Evolutionary conservation across 2,113 vertebrate species (phyloP).

Genomic region (Lipophrys pholis): DNA sequence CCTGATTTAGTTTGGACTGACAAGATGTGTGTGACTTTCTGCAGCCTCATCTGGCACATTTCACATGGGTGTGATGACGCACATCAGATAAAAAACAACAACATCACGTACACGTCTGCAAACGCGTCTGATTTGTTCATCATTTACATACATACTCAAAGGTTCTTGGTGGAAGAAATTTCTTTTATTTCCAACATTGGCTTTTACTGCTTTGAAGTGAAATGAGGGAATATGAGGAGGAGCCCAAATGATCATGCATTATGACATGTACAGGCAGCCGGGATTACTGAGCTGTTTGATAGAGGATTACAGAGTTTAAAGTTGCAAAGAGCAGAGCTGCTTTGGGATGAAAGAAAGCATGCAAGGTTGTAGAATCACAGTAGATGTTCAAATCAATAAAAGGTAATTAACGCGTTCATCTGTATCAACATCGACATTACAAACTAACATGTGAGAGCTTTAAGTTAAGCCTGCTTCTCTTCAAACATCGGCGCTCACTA

Average conservation of each 20-base stretch:
- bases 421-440: too few species aligned
- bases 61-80: constrained; percentile 26
- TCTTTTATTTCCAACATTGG: constrained; percentile 25
- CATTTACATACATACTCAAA: neutral
- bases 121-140: neutral
- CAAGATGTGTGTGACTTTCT: constrained; percentile 54
- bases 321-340: constrained; percentile 79
- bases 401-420: neutral
- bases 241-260: constrained; percentile 77
- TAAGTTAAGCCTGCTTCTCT: too few species aligned
- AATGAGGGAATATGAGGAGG: constrained; percentile 65
- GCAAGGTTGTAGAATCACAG: constrained; percentile 37
- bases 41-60: constrained; percentile 31
- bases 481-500: too few species aligned
- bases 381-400: constrained; percentile 29
- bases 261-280: constrained; percentile 73
- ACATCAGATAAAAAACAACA: neutral
- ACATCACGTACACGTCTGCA: neutral
- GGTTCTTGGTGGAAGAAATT: constrained; percentile 31
- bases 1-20: constrained; percentile 42
- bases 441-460: too few species aligned
- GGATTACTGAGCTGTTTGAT: constrained; percentile 79
- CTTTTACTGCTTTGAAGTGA: constrained; percentile 59
- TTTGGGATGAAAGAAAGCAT: constrained; percentile 65
- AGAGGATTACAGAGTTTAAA: constrained; percentile 81